Conservation (phyloP, 2,797 vertebrate species). For the Alectoris magna region DNA sequence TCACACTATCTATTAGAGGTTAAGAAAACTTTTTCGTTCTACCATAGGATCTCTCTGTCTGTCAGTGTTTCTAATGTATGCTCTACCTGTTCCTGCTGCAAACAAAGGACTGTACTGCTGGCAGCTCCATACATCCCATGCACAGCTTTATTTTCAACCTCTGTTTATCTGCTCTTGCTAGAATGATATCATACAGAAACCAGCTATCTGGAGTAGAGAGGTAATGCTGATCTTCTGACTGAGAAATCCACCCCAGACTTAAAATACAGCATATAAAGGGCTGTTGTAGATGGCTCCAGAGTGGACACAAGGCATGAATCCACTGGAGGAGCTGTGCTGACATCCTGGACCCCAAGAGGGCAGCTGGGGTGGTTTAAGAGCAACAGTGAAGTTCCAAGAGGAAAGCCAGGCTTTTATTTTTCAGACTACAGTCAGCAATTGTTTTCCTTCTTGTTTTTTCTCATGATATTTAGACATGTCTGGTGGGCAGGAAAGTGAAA, state of each 20-base stretch:
- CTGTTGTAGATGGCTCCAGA: neutral
- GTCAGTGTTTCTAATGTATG: neutral
- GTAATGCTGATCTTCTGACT: neutral
- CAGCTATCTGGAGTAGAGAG: neutral
- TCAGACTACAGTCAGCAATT: constrained; percentile 74
- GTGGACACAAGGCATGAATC: constrained; percentile 70
- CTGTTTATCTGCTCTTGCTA: neutral
- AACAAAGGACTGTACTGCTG: neutral
- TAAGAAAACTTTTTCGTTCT: neutral
- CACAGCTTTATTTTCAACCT: neutral
- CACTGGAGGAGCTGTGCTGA: constrained; percentile 56
- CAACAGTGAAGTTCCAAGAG: constrained; percentile 63
- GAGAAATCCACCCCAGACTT: constrained; percentile 5
- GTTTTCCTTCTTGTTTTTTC: constrained; percentile 78
- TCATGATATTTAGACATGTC: constrained; percentile 73
- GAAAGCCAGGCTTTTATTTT: constrained; percentile 69
- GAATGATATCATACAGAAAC: neutral
- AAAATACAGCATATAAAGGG: constrained; percentile 31
- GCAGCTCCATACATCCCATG: neutral
- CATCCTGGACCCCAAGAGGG: constrained; percentile 70
- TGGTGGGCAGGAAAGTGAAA: constrained; percentile 70
- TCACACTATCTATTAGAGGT: neutral
- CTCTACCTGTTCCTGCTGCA: neutral
- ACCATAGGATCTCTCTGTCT: neutral
- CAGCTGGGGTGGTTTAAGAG: constrained; percentile 74